Conservation (phyloP, 2,797 vertebrate species). For the Eulemur rubriventer region DNA sequence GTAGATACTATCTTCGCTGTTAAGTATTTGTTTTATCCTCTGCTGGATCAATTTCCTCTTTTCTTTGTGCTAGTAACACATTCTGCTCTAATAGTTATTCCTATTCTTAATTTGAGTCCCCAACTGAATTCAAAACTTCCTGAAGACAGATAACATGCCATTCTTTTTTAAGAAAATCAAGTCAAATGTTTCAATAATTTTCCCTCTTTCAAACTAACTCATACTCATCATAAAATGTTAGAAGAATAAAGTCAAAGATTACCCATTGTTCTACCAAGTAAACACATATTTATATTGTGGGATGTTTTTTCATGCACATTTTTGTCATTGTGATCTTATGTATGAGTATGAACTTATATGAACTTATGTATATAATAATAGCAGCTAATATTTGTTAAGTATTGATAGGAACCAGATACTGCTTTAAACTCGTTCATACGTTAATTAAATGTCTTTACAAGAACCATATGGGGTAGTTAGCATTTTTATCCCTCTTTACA, state of each 20-base stretch:
- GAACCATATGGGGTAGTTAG: background rate
- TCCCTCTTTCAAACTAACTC: background rate
- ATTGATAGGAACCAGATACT: background rate
- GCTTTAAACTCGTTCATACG: background rate
- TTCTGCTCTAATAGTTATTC: background rate
- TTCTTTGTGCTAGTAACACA: background rate
- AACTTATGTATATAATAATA: background rate
- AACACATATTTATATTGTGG: background rate
- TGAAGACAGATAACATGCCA: background rate
- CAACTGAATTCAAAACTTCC: background rate
- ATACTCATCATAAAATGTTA: background rate
- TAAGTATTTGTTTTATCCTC: background rate
- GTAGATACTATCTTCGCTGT: background rate
- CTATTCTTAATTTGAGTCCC: background rate
- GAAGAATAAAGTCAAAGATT: background rate
- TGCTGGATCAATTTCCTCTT: background rate
- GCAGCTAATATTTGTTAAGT: background rate
- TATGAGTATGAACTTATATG: no score
- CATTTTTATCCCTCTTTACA: background rate
- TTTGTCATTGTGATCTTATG: background rate
- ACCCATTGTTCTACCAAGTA: background rate
- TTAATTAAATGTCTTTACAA: background rate
- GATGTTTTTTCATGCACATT: background rate
- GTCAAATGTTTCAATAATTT: background rate
- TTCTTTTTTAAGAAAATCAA: background rate